Base-by-base conservation (phyloP, 2,797 vertebrate species). In the Darevskia nairensis region DNA sequence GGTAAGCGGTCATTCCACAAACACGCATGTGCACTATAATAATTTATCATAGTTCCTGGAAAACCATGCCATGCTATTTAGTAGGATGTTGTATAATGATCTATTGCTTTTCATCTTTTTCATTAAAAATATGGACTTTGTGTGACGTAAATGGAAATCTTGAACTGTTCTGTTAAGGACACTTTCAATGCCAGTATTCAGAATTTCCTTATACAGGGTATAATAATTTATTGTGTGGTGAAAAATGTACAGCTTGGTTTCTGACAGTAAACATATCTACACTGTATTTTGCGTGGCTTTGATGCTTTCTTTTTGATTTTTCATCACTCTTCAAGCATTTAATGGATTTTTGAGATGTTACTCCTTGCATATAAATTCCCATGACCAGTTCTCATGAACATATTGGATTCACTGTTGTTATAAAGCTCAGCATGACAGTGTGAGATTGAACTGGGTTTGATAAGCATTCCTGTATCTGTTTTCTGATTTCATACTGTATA, bases 401-500 rank as follows among this genome's bases (percentile, higher is more conserved):
- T 59, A 8, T 68, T 91, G 4, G 50, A 55, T 86, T 89, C 89
- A 55, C 11, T 79, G 1, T 64, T 82, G 88, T 89, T 88, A 32
- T 23, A 91, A 91, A 92, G 6, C 44, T 71, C 44, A 91, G n/a
- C 17, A 23, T 92, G 44, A 82, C 69, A 82, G 5, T 77, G 29
- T 15, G 29, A 88, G 72, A 88, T 77, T 88, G 68, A 91, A 89
- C 82, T 89, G 86, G 13, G 80, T 90, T 92, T 91, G 81, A 41
- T 88, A 90, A 92, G 75, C 35, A 80, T 84, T 77, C 66, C 9
- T 91, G 11, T 90, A 89, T 85, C 90, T 50, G 72, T 86, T 29
- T 64, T 89, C 89, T 88, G 82, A 92, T 93, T 95, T 94, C 86
- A 85, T 89, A 93, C 4, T 86, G 11, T 55, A 32, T 50, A 39